A percentile compares a stretch with the other conserved stretches of the same genome.
Evolutionary conservation across 2,797 vertebrate species (phyloP).

Genomic region (Atherinosoma microstoma): DNA sequence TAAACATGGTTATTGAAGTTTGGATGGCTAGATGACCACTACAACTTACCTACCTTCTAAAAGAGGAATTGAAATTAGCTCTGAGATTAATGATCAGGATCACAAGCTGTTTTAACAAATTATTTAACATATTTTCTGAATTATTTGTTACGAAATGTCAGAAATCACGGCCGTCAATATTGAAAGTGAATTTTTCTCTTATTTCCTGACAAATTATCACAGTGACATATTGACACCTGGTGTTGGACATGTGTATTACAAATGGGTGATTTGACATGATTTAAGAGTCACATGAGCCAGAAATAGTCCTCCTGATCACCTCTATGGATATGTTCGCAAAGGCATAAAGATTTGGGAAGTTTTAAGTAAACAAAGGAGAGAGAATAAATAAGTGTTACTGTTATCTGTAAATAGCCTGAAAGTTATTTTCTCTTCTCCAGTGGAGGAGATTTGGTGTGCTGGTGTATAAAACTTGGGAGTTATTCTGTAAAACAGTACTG

Average conservation of each 20-base stretch:
- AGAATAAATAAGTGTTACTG: not conserved
- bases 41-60: not conserved
- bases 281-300: not conserved
- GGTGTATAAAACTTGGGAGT: not conserved
- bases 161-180: not conserved
- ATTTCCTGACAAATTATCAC: not conserved
- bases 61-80: too few relatives aligned
- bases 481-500: not conserved
- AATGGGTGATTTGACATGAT: not conserved
- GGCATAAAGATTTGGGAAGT: not conserved
- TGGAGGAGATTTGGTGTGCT: not conserved
- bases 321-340: not conserved
- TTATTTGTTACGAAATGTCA: not conserved
- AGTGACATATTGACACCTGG: conserved; percentile 50
- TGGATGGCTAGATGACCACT: not conserved
- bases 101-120: not conserved
- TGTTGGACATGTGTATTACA: conserved; percentile 45
- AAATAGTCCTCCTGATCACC: not conserved
- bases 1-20: not conserved
- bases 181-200: not conserved
- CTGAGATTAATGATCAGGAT: not conserved
- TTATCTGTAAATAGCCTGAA: not conserved
- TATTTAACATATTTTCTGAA: not conserved
- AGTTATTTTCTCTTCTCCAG: not conserved
- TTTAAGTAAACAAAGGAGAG: not conserved